Evolutionary conservation across 2,797 vertebrate genomes (phyloP), one percentile per base, ranked within the genome.

Genomic region (Rhynchotus rufescens): DNA sequence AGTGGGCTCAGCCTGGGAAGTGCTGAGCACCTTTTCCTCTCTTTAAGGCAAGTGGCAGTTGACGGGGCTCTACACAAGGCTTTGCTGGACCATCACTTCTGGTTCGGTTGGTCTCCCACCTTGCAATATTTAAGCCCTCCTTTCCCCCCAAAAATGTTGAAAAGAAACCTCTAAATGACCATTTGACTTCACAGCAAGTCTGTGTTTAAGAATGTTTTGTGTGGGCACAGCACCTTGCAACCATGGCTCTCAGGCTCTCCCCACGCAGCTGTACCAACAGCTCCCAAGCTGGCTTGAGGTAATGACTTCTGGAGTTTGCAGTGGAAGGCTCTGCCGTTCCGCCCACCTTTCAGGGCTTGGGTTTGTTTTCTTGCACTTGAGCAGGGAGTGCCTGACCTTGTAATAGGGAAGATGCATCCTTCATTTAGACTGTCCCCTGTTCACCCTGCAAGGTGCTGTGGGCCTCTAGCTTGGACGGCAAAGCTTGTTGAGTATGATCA

Each of bases 271-370:
- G 40, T 61, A 52, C 86, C 86, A 34, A 74, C 74, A 80, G 57
- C 34, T 60, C 67, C 60, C 57, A 80, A 69, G 68, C 49, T 69
- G 80, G 34, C 73, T 81, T 3, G 4, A 77, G 64, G 88, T 81
- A 81, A 94, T 80, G 56, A 80, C 69, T 84, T 88, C 32, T 74
- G 77, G 84, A 95, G 30, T 86, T 95, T 36, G 66, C 51, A 57
- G 45, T 1, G 22, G 61, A 93, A 91, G 73, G 67, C 5, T 6
- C 89, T 90, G 86, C 84, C 6, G 1, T 92, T 94, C 91, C 49
- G 88, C 49, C 88, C 14, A 9, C 80, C 80, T 87, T 56, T 80
- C 3, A 3, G 60, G 74, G 38, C 47, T 82, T 28, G 38, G 30
- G 34, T 91, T 94, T 84, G 36, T 91, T 91, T 91, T 89, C 74